Percentiles rank a stretch among this genome's conserved stretches.
Conservation (phyloP, 1,140 invertebrate species). For the Drosophila orena region DNA sequence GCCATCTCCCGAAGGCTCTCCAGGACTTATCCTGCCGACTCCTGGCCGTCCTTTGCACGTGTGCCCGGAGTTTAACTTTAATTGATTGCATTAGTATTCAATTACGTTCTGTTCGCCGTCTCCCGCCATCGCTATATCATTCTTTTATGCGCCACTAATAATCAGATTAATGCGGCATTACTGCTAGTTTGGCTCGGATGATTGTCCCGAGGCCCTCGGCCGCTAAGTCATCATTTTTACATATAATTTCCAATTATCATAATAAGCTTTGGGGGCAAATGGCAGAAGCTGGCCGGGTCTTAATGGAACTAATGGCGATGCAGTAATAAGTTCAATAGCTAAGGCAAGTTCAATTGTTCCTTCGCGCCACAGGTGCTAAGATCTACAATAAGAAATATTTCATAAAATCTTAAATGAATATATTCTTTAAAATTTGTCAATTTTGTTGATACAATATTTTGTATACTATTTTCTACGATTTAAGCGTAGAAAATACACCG, state of each 20-base stretch:
- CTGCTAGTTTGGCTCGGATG: slow-evolving; percentile 39
- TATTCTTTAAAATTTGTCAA: no score
- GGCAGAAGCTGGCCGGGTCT: slow-evolving; percentile 4
- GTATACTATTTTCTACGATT: neutral
- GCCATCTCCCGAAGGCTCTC: slow-evolving; percentile 4
- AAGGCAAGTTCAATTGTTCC: no score
- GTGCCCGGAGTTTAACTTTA: slow-evolving; percentile 59
- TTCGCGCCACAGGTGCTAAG: slow-evolving; percentile 8
- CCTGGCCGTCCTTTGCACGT: slow-evolving; percentile 39
- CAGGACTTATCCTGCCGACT: slow-evolving; percentile 9
- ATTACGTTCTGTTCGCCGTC: slow-evolving; percentile 41
- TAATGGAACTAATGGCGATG: slow-evolving; percentile 19
- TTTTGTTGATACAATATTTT: no score
- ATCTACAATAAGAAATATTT: neutral
- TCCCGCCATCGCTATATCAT: neutral
- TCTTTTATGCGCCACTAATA: slow-evolving; percentile 55
- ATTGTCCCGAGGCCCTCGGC: slow-evolving; percentile 28
- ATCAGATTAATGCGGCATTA: slow-evolving; percentile 59
- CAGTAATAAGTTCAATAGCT: slow-evolving; percentile 11
- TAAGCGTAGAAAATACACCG: neutral
- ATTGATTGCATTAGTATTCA: slow-evolving; percentile 77
- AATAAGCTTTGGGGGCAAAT: slow-evolving; percentile 44
- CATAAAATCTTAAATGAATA: no score
- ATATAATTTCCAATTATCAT: slow-evolving; percentile 64
- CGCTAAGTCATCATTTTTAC: slow-evolving; percentile 33